Evolutionary conservation across 2,113 vertebrate genomes (phyloP).

Genomic region (Electrona antarctica): DNA sequence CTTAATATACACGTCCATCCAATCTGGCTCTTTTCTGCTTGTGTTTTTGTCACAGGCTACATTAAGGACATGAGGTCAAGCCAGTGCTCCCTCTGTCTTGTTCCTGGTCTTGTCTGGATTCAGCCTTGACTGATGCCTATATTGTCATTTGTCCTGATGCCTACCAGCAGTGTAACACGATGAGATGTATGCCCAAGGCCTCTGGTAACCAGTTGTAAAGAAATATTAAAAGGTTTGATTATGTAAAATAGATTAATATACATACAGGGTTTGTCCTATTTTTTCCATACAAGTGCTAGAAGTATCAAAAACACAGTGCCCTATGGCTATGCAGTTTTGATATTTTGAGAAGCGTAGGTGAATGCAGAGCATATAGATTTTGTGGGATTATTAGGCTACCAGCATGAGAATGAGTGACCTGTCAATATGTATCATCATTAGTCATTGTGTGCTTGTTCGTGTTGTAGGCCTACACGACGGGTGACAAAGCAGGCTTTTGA

Average conservation of each 20-base stretch:
- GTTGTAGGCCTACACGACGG: too few species aligned
- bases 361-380: conserved; percentile 21
- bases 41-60: neutral
- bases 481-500: too few species aligned
- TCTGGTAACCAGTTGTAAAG: neutral
- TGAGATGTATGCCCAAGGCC: neutral
- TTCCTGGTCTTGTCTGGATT: conserved; percentile 12
- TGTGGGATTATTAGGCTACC: conserved; percentile 44
- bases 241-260: neutral
- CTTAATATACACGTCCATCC: conserved; percentile 17
- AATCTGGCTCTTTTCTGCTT: conserved; percentile 24
- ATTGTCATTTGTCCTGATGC: conserved; percentile 20
- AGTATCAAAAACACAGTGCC: conserved; percentile 8
- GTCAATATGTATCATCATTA: neutral
- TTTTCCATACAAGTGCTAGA: neutral
- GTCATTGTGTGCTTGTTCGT: neutral
- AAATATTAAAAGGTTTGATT: neutral
- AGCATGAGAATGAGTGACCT: conserved; percentile 20
- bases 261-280: neutral
- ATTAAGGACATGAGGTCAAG: conserved; percentile 26
- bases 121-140: conserved; percentile 29
- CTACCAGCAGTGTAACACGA: neutral
- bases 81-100: conserved; percentile 16
- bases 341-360: conserved; percentile 44
- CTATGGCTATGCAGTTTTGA: neutral